A percentile compares a stretch with the other conserved stretches of the same genome.
Conservation (phyloP, 2,888 invertebrate genomes). For the Polyploca ridens region DNA sequence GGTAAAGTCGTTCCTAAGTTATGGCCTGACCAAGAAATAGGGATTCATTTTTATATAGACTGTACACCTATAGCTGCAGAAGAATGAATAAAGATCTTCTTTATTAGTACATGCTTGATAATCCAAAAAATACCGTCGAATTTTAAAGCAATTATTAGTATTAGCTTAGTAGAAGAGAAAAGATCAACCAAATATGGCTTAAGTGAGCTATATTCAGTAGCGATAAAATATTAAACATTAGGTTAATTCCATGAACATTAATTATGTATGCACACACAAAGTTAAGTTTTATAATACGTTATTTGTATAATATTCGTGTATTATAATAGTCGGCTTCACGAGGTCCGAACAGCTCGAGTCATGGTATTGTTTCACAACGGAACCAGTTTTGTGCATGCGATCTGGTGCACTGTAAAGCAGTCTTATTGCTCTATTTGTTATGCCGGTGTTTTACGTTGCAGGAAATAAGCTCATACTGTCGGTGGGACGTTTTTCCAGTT, state of each 20-base stretch:
- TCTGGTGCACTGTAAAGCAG: conserved; percentile 54
- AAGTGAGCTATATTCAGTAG: not conserved
- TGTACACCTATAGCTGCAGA: no score
- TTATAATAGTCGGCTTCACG: conserved; percentile 32
- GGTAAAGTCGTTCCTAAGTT: no score
- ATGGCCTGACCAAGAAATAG: no score
- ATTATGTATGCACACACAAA: conserved; percentile 2
- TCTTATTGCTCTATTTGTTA: conserved; percentile 70
- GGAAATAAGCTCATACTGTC: conserved; percentile 64
- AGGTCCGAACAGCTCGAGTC: conserved; percentile 47
- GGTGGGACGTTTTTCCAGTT: conserved; percentile 52
- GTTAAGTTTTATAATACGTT: not conserved
- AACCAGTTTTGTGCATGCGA: conserved; percentile 68
- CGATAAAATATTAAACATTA: not conserved
- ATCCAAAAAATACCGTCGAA: no score
- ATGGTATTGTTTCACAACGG: conserved; percentile 60
- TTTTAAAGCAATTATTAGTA: no score
- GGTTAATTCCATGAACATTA: not conserved
- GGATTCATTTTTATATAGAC: no score
- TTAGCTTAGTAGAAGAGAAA: no score
- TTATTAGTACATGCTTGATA: no score
- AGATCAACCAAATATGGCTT: no score
- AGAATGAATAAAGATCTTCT: no score
- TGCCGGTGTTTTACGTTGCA: conserved; percentile 62
- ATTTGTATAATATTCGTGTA: conserved; percentile 11